Evolutionary conservation across 2,113 vertebrate species (phyloP).

Genomic region (Beaufortia kweichowensis): DNA sequence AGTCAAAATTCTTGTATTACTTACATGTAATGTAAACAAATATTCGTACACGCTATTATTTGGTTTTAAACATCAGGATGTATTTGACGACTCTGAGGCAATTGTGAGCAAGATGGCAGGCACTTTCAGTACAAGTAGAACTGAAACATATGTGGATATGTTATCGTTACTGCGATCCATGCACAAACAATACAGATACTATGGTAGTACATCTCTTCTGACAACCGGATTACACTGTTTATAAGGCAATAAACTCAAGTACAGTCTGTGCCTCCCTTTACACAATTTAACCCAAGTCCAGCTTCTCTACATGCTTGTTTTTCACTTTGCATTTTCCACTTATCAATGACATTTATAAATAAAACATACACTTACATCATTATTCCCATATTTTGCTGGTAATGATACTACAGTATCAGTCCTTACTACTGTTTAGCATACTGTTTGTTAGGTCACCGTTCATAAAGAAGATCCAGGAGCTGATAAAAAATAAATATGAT

Average conservation of each 20-base stretch:
- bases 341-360: not conserved
- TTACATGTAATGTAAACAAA: constrained; percentile 41
- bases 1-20: constrained; percentile 22
- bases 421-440: not conserved
- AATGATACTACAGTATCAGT: constrained; percentile 4
- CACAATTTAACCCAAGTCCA: not conserved
- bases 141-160: not conserved
- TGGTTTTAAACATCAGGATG: constrained; percentile 50
- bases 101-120: constrained; percentile 63
- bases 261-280: constrained; percentile 29
- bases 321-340: not conserved
- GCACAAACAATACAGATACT: constrained; percentile 41
- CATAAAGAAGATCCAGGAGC: not conserved
- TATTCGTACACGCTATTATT: constrained; percentile 55
- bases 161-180: constrained; percentile 49
- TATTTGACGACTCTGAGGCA: constrained; percentile 50
- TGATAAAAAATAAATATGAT: not conserved
- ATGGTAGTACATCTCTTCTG: not conserved
- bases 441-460: not conserved
- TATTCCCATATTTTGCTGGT: not conserved
- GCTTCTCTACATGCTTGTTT: not conserved
- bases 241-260: constrained; percentile 64
- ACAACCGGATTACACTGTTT: constrained; percentile 16
- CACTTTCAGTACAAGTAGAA: constrained; percentile 62
- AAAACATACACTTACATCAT: not conserved